Evolutionary conservation across 2,113 vertebrate species (phyloP), one percentile per base, ranked within the genome.

Genomic region (Felis chaus): DNA sequence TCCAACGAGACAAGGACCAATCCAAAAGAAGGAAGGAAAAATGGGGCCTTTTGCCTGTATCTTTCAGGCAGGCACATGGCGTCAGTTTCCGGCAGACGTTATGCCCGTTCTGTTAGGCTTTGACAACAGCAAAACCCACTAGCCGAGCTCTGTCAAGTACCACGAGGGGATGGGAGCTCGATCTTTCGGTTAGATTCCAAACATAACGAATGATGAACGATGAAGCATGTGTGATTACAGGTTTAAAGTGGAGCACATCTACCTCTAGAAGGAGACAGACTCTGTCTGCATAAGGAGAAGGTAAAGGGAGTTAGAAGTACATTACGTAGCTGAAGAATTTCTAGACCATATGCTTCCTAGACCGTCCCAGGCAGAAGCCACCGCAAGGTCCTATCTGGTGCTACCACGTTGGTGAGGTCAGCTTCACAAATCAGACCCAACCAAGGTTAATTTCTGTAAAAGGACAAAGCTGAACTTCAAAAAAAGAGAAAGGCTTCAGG

Each of bases 261-360:
- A 29, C 89, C 74, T 97, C 69, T 80, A 36, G 69, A 98, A 96
- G 97, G 87, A 0, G 0, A 69, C 10, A 94, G 95, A 86, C 68
- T 98, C 95, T 97, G 91, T 91, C 95, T 98, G 96, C 55, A 78
- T 23, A 25, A 78, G 71, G 45, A 95, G 97, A 94, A 98, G 97
- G 45, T 92, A 81, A 98, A 94, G 87, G 97, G 92, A 91, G 61
- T 96, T 94, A 36, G 41, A 97, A 95, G 50, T 73, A 80, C 94
- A 39, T 55, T 39, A 71, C 45, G 23, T 29, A 73, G 83, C 69
- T 83, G 76, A 96, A 39, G 39, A 73, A 57, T 82, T 91, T 90
- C 33, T 39, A 29, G 36, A 84, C 68, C 50, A 36, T 89, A 27
- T 74, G 10, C 65, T 90, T 93, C 39, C 79, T 81, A 25, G 61